Conservation (phyloP, 53 echinoderm and acorn worm genomes). For the Luidia sarsii region DNA sequence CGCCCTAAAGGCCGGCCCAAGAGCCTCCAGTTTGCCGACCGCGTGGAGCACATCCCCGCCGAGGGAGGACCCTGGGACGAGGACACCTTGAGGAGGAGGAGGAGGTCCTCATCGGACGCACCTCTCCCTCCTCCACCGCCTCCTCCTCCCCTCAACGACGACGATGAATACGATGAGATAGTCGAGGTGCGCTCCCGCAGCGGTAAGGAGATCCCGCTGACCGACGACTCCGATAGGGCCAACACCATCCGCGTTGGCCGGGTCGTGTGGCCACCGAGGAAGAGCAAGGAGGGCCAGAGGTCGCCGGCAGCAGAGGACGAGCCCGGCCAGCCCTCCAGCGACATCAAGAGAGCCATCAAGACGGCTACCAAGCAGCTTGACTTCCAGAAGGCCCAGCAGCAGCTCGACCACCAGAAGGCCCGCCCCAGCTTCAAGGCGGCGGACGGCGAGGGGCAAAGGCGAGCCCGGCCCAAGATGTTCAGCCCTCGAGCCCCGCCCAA, state of each 20-base stretch:
- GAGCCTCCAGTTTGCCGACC: slow-evolving; percentile 61
- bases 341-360: slow-evolving; percentile 32
- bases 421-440: slow-evolving; percentile 17
- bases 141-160: slow-evolving; percentile 12
- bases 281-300: slow-evolving; percentile 28
- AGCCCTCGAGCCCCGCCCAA: slow-evolving; percentile 1
- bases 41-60: slow-evolving; percentile 59
- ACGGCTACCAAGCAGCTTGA: background rate
- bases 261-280: slow-evolving; percentile 93
- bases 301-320: slow-evolving; percentile 16
- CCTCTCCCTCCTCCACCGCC: slow-evolving; percentile 75
- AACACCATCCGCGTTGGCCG: slow-evolving; percentile 79
- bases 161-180: background rate
- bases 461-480: slow-evolving; percentile 44
- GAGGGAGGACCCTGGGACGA: slow-evolving; percentile 11
- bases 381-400: slow-evolving; percentile 11
- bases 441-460: too few relatives aligned
- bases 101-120: background rate
- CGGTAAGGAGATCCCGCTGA: slow-evolving; percentile 63
- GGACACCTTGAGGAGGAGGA: background rate
- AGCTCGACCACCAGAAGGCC: background rate
- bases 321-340: slow-evolving; percentile 7
- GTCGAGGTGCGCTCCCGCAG: slow-evolving; percentile 38
- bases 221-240: slow-evolving; percentile 77
- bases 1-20: slow-evolving; percentile 39